Evolutionary conservation across 2,888 invertebrate species (phyloP).

Genomic region (Apocheima hispidaria): DNA sequence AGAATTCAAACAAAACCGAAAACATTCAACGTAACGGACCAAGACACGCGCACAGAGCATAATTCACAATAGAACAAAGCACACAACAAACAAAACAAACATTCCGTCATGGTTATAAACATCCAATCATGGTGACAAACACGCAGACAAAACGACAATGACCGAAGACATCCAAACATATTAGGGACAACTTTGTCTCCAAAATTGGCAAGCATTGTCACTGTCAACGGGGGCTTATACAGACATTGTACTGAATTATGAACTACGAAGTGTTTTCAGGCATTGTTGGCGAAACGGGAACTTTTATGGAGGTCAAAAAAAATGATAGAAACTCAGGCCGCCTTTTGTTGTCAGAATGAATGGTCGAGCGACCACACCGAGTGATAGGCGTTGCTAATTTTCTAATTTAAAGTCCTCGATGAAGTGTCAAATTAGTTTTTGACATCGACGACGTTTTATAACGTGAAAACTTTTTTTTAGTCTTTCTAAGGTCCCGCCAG

Average conservation of each 20-base stretch:
- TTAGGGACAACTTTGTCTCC: constrained; percentile 76
- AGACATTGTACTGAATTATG: constrained; percentile 54
- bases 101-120: constrained; percentile 73
- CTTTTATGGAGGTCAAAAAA: constrained; percentile 53
- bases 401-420: constrained; percentile 56
- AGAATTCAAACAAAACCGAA: constrained; percentile 43
- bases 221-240: constrained; percentile 72
- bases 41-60: constrained; percentile 64
- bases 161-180: constrained; percentile 83
- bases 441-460: neutral
- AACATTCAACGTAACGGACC: constrained; percentile 60
- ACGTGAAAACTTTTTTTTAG: neutral
- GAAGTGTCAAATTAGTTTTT: constrained; percentile 24
- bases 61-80: constrained; percentile 57
- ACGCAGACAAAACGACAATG: constrained; percentile 66
- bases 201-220: constrained; percentile 76
- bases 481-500: too few species aligned
- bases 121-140: constrained; percentile 65
- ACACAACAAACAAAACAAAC: constrained; percentile 61
- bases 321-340: constrained; percentile 43
- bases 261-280: constrained; percentile 60
- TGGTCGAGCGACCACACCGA: constrained; percentile 76
- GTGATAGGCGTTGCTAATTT: constrained; percentile 80
- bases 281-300: constrained; percentile 61
- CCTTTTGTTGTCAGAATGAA: constrained; percentile 67